phyloP scores from a whole-genome alignment of 1,140 invertebrate species.

The Solen grandis region DNA sequence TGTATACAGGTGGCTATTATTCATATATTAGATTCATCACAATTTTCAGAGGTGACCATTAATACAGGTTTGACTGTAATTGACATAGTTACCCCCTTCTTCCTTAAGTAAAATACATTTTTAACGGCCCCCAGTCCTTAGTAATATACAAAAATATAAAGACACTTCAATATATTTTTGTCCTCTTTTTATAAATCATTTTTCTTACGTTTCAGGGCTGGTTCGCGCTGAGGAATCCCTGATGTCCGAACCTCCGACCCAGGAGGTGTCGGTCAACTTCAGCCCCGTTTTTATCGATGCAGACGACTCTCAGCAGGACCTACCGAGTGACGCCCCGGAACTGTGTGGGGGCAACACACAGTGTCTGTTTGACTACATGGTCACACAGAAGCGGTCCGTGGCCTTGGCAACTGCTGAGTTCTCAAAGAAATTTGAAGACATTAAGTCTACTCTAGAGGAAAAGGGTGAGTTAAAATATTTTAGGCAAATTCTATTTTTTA shows the following conservation, averaged over 20 bases:
- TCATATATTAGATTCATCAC: neutral
- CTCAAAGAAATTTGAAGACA: constrained; percentile 65
- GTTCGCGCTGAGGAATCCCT: constrained; percentile 55
- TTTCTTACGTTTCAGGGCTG: constrained; percentile 41
- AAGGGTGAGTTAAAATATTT: constrained; percentile 69
- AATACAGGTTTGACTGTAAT: neutral
- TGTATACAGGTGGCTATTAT: too few relatives aligned
- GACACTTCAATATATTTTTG: neutral
- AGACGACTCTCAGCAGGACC: constrained; percentile 13
- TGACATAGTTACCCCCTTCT: too few relatives aligned
- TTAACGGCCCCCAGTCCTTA: neutral
- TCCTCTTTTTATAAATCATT: neutral
- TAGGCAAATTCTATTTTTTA: neutral
- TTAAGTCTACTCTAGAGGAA: constrained; percentile 62
- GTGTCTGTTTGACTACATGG: constrained; percentile 72
- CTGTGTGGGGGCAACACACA: constrained; percentile 70
- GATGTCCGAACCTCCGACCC: constrained; percentile 12
- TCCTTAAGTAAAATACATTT: too few relatives aligned
- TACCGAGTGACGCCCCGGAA: constrained; percentile 53
- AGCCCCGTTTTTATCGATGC: constrained; percentile 58
- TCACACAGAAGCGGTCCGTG: constrained; percentile 68
- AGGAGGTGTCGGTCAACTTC: neutral
- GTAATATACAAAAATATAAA: neutral
- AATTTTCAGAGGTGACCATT: neutral
- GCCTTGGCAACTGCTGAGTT: constrained; percentile 69